Evolutionary conservation across 2,888 invertebrate species (phyloP), one percentile per base, ranked within the genome.

Genomic region (Epinotia bilunana): DNA sequence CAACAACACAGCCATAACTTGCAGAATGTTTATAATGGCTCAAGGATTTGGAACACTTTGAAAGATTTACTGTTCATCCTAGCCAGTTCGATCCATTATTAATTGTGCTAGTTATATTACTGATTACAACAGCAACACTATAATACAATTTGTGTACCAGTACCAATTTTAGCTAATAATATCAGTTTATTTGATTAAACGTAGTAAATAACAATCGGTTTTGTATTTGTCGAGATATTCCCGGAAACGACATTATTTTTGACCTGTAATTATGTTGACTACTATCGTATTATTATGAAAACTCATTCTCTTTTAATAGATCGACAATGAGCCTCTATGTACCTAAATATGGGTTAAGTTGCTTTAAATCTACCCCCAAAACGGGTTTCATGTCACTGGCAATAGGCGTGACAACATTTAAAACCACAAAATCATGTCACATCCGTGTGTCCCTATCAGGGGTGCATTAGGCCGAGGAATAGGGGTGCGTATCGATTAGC

Each of bases 401-500:
- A 53, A 53, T n/a, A 5, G n/a, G n/a, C n/a, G 2, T n/a, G n/a
- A 53, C 53, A n/a, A 11, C 9, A 58, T 68, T 43, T 68, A 49
- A 69, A 61, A 46, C 58, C 58, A 13, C 68, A 57, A 57, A 68
- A 43, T 39, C 28, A 67, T 57, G 23, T 69, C 57, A 73, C 73
- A 33, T 78, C 80, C 79, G 80, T 77, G 80, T 79, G 78, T 77
- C 80, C 76, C 76, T 28, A 28, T 79, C 80, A 80, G 89, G 91
- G 91, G 91, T 91, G 91, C 90, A 91, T 89, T 90, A 89, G 90
- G 87, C 88, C 87, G 86, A 65, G 82, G 78, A 80, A 83, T 82
- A 88, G 90, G 93, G 92, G 91, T 89, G 92, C 84, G 87, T 92
- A 93, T 93, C 92, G 93, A 93, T 93, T 92, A 88, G 86, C 82